A percentile compares a stretch with the other conserved stretches of the same genome.
Conservation (phyloP, 1,140 invertebrate genomes). For the Luehdorfia chinensis region DNA sequence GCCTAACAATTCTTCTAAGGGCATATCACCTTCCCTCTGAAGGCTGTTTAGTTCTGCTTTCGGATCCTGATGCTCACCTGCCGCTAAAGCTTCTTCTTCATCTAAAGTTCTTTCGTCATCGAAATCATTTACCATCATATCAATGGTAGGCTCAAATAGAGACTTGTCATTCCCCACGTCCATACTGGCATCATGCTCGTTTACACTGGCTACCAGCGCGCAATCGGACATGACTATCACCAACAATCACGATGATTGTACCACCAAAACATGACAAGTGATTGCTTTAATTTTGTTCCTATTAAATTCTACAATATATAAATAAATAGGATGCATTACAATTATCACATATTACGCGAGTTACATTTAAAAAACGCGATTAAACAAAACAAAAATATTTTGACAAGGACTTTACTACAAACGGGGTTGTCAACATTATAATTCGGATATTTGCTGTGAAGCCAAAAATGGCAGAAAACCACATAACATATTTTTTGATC, state of each 20-base stretch:
- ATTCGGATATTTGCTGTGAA: neutral
- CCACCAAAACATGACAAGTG: conserved; percentile 53
- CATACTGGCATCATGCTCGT: conserved; percentile 75
- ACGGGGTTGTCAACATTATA: conserved; percentile 23
- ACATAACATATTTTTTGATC: no score
- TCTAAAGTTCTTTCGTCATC: conserved; percentile 97
- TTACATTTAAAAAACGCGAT: conserved; percentile 40
- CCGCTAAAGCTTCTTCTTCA: conserved; percentile 96
- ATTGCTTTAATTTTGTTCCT: conserved; percentile 29
- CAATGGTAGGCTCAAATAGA: conserved; percentile 83
- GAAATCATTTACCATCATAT: conserved; percentile 98
- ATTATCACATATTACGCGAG: conserved; percentile 41
- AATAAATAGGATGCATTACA: conserved; percentile 42
- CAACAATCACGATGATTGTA: conserved; percentile 41
- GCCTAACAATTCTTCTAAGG: conserved; percentile 93
- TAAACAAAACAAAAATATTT: conserved; percentile 75
- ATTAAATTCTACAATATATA: conserved; percentile 25
- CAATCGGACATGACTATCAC: conserved; percentile 74
- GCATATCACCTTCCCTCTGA: conserved; percentile 95
- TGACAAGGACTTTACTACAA: conserved; percentile 54
- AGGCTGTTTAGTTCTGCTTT: conserved; percentile 92
- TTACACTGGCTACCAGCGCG: conserved; percentile 71
- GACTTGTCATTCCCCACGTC: conserved; percentile 75
- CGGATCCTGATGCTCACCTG: conserved; percentile 87
- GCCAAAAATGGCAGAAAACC: neutral